Evolutionary conservation across 2,113 vertebrate species (phyloP).

Genomic region (Burhinus bistriatus): DNA sequence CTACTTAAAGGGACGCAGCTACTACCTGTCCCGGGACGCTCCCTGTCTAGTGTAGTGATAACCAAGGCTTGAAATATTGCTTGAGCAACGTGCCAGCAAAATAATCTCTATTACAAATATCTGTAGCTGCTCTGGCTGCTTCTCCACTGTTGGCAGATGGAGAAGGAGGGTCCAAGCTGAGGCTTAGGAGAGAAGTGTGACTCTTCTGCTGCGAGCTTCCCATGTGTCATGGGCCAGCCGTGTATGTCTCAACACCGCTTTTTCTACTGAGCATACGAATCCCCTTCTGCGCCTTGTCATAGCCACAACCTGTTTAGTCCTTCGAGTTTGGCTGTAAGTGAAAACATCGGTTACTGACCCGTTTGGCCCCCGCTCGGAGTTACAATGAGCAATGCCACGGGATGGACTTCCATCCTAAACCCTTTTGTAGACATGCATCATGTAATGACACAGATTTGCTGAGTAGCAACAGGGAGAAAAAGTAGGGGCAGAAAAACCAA

Average conservation of each 20-base stretch:
- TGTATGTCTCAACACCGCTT: neutral
- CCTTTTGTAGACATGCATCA: neutral
- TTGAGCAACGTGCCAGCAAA: neutral
- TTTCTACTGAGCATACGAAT: neutral
- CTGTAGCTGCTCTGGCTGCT: neutral
- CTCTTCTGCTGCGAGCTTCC: neutral
- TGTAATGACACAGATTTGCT: neutral
- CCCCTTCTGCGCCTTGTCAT: neutral
- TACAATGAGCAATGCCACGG: neutral
- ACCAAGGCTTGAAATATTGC: neutral
- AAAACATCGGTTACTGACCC: neutral
- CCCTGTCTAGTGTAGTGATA: neutral
- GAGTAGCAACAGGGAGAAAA: neutral
- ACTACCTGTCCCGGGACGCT: neutral
- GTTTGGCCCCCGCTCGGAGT: rapidly evolving
- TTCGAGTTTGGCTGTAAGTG: neutral
- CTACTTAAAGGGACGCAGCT: neutral
- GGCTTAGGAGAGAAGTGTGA: neutral
- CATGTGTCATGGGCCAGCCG: rapidly evolving
- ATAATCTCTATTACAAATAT: neutral
- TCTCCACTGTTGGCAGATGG: neutral
- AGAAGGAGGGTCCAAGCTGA: neutral
- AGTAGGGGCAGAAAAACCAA: rapidly evolving
- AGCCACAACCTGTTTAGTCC: neutral
- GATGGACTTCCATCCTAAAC: neutral